Evolutionary conservation across 2,113 vertebrate genomes (phyloP).

Genomic region (Antigone vipio): DNA sequence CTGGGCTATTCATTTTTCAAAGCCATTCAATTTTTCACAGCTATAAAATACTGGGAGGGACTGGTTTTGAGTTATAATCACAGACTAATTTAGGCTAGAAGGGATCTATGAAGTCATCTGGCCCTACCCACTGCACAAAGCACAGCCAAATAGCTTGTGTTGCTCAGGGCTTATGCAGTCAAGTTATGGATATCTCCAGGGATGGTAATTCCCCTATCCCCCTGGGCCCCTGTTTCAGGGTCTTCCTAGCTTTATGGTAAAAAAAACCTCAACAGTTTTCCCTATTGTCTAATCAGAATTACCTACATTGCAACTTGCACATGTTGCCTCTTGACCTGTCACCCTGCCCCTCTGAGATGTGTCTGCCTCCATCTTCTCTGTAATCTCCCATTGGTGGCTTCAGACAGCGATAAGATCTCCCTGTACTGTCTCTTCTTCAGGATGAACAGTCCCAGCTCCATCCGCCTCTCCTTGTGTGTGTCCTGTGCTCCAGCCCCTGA

Average conservation of each 20-base stretch:
- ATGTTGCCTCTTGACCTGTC: neutral
- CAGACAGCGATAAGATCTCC: neutral
- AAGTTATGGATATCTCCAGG: neutral
- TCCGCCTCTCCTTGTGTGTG: neutral
- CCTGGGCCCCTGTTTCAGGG: neutral
- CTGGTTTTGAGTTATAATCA: neutral
- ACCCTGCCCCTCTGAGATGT: neutral
- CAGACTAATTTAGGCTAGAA: neutral
- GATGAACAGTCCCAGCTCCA: neutral
- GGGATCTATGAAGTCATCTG: neutral
- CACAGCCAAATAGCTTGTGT: neutral
- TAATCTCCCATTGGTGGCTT: neutral
- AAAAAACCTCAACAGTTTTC: neutral
- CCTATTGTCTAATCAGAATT: neutral
- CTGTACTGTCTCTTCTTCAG: neutral
- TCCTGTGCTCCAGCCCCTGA: neutral
- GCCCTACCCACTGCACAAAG: neutral
- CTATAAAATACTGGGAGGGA: neutral
- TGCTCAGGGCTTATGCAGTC: neutral
- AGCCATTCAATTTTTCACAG: neutral
- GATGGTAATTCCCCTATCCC: neutral
- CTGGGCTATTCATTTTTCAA: neutral
- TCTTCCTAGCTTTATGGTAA: neutral
- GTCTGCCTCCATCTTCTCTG: neutral
- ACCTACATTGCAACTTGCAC: rapidly evolving